Percentiles rank a stretch among this genome's conserved stretches.
phyloP scores from a whole-genome alignment of 1,140 invertebrate species.

The Thrips palmi region DNA sequence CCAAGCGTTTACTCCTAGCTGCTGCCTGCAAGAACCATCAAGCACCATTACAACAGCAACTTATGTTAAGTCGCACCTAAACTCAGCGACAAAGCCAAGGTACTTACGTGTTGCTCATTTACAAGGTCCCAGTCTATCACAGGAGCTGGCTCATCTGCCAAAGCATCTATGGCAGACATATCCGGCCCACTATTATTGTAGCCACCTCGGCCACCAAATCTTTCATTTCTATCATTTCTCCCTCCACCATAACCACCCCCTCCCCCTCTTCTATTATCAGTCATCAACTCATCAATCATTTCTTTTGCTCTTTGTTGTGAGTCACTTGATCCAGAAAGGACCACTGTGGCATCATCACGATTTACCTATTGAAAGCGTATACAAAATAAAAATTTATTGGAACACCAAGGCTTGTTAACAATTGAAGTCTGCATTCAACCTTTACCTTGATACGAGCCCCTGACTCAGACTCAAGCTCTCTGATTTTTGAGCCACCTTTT shows the following conservation, averaged over 20 bases:
- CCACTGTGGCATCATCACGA: not conserved
- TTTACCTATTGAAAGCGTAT: slow-evolving; percentile 5
- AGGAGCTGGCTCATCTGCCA: slow-evolving; percentile 10
- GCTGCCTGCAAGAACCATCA: slow-evolving; percentile 24
- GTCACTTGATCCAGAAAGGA: slow-evolving; percentile 26
- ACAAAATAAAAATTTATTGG: too few relatives aligned
- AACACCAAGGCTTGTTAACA: too few relatives aligned
- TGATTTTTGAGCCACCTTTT: slow-evolving; percentile 53
- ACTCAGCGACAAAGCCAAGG: slow-evolving; percentile 17
- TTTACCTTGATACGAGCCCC: slow-evolving; percentile 33
- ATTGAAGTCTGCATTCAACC: too few relatives aligned
- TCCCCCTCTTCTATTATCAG: slow-evolving; percentile 16
- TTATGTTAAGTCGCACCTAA: slow-evolving; percentile 5
- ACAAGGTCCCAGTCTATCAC: slow-evolving; percentile 24
- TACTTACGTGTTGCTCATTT: slow-evolving; percentile 21
- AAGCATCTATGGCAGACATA: slow-evolving; percentile 9
- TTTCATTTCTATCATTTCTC: not conserved
- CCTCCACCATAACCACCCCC: slow-evolving; percentile 6
- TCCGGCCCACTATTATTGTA: not conserved
- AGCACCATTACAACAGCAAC: slow-evolving; percentile 4
- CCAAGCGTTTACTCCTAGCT: slow-evolving; percentile 33
- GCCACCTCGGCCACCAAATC: not conserved
- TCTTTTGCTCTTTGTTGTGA: slow-evolving; percentile 29
- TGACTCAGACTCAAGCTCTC: slow-evolving; percentile 42
- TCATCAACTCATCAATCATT: slow-evolving; percentile 28